A percentile compares a stretch with the other conserved stretches of the same genome.
Evolutionary conservation across 2,888 invertebrate genomes (phyloP).

Genomic region (Stramonita haemastoma): DNA sequence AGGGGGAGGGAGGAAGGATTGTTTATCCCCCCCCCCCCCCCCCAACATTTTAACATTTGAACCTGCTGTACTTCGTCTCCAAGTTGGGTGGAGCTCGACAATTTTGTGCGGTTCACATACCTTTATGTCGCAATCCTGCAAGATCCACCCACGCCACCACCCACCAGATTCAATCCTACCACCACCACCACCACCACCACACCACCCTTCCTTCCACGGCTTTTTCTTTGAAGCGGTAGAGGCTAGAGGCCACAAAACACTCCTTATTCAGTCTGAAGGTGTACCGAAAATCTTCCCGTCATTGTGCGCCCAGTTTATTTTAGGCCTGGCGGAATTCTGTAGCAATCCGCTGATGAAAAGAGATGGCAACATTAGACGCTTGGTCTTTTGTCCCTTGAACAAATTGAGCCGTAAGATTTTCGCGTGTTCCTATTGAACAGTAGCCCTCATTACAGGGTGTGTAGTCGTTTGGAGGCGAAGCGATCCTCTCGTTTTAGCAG

Average conservation of each 20-base stretch:
- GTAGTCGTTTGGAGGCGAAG: not conserved
- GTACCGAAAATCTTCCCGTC: not conserved
- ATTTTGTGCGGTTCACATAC: too few species aligned
- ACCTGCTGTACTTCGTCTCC: too few species aligned
- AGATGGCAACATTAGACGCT: not conserved
- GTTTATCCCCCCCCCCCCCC: too few species aligned
- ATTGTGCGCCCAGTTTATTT: too few species aligned
- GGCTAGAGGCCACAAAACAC: not conserved
- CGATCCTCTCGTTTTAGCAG: slow-evolving; percentile 5
- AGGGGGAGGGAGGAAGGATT: too few species aligned
- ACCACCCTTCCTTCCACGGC: not conserved
- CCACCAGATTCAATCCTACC: too few species aligned
- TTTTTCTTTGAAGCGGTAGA: not conserved
- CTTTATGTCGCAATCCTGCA: too few species aligned
- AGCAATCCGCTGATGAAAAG: slow-evolving; percentile 11
- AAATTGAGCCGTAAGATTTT: not conserved
- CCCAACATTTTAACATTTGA: too few species aligned
- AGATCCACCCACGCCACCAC: too few species aligned
- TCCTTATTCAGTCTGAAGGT: not conserved
- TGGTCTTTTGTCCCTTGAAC: not conserved
- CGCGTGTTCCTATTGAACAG: slow-evolving; percentile 2
- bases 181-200: too few species aligned
- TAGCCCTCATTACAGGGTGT: slow-evolving; percentile 7
- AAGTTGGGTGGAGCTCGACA: too few species aligned
- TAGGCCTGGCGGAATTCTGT: not conserved